phyloP scores from a whole-genome alignment of 2,797 vertebrate species.

The Lerista edwardsae region DNA sequence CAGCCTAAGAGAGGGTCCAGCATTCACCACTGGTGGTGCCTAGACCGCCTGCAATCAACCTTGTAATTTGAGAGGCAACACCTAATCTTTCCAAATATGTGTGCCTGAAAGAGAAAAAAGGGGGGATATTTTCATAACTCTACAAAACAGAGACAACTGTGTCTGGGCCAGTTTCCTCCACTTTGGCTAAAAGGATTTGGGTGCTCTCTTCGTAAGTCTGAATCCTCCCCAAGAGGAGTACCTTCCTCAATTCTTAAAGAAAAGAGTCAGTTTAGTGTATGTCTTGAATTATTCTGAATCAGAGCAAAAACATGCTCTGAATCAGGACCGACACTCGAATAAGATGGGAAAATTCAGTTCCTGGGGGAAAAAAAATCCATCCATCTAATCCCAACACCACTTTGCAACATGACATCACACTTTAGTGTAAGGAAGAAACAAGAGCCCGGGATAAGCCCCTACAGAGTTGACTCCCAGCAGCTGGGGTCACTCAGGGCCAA shows the following conservation, averaged over 20 bases:
- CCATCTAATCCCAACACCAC: neutral
- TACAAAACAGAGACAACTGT: constrained; percentile 43
- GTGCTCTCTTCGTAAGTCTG: too few relatives aligned
- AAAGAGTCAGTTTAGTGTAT: too few relatives aligned
- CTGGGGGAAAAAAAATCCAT: too few relatives aligned
- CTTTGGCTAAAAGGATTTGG: neutral
- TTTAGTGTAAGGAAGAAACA: neutral
- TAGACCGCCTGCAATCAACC: constrained; percentile 70
- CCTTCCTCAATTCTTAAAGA: too few relatives aligned
- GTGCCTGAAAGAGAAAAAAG: constrained; percentile 41
- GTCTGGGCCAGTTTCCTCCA: constrained; percentile 16
- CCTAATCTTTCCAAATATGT: constrained; percentile 79
- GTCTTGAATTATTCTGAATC: neutral
- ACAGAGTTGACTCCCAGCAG: neutral
- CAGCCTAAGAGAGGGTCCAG: constrained; percentile 47
- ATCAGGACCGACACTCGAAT: neutral
- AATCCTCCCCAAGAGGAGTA: neutral
- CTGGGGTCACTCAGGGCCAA: rapidly evolving
- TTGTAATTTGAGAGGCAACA: constrained; percentile 78
- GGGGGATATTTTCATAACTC: constrained; percentile 37
- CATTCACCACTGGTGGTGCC: constrained; percentile 39
- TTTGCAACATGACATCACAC: neutral
- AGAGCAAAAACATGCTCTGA: neutral
- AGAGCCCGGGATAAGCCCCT: neutral
- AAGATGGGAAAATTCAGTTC: neutral